Evolutionary conservation across 2,113 vertebrate species (phyloP), one percentile per base, ranked within the genome.

Genomic region (Corythornis vintsioides): DNA sequence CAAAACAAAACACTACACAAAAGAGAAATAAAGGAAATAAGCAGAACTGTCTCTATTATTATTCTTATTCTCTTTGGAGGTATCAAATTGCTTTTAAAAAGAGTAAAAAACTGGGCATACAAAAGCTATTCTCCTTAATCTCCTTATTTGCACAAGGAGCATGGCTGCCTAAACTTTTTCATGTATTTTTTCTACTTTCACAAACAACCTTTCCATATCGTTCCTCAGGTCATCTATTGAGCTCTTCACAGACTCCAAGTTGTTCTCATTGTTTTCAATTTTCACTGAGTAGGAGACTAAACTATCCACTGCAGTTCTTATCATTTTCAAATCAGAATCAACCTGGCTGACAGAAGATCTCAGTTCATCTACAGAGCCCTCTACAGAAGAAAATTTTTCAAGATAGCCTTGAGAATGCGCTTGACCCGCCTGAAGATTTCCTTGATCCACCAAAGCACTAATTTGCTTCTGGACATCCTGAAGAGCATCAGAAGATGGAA

Each of bases 201-300:
- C 83, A 56, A 98, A 97, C 81, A 98, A 88, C 74, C 95, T 96
- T 48, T 98, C 97, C 76, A 98, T 97, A 71, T 98, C 98, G 61
- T 86, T 95, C 50, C 97, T 97, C 86, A 98, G 96, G 67, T 98
- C 96, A 74, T 98, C 97, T 75, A 99, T 89, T 12, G 97, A 94
- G 33, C 95, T 97, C 94, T 98, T 98, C 18, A 99, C 94, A 6
- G 97, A 97, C 26, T 97, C 90, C 43, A 99, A 92, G 25, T 97
- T 98, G 79, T 98, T 94, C 82, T 98, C 98, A 6, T 98, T 98
- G 50, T 95, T 97, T 88, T 99, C 98, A 11, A 99, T 97, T 96
- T 98, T 98, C 75, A 97, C 98, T 0, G 98, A 98, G 95, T 98
- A 98, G 4, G 96, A 91, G 0, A 98, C 97, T 94, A 98, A 89